Evolutionary conservation across 35 echinoderm and acorn worm species (phyloP).

Genomic region (Patiria miniata): DNA sequence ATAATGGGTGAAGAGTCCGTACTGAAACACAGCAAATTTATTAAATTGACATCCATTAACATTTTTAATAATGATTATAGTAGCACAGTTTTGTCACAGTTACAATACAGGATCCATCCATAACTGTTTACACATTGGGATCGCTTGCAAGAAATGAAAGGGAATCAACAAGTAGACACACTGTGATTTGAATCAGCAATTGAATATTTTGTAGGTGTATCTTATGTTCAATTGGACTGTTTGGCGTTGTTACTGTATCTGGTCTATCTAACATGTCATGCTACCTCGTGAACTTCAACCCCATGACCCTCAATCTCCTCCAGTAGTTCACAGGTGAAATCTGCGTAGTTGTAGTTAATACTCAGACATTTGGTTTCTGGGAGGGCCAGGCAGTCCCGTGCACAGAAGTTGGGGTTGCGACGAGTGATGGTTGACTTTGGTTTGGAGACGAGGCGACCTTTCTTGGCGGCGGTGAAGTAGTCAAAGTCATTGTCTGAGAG

Average conservation of each 20-base stretch:
- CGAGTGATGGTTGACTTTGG: background rate
- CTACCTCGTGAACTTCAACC: slow-evolving; percentile 47
- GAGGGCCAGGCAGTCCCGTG: slow-evolving; percentile 43
- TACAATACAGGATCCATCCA: too few relatives aligned
- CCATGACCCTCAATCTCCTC: slow-evolving; percentile 53
- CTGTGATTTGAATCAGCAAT: background rate
- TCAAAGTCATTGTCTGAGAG: slow-evolving; percentile 19
- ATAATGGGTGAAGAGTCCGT: slow-evolving; percentile 39
- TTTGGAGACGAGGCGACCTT: background rate
- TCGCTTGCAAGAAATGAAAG: too few relatives aligned
- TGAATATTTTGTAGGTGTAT: background rate
- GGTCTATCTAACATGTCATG: background rate
- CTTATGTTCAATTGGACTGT: background rate
- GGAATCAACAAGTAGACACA: background rate
- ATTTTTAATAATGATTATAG: background rate
- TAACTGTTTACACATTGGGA: too few relatives aligned
- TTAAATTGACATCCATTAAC: background rate
- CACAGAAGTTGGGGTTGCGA: slow-evolving; percentile 38
- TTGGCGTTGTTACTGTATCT: too few relatives aligned
- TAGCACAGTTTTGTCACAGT: background rate
- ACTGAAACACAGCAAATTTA: background rate
- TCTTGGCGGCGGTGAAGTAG: slow-evolving; percentile 18
- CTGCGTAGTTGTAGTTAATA: slow-evolving; percentile 54
- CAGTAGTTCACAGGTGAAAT: slow-evolving; percentile 33
- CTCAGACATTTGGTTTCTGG: slow-evolving; percentile 45